Percentiles rank a stretch among this genome's conserved stretches.
Conservation (phyloP, 2,797 vertebrate genomes). For the Thamnophis elegans region DNA sequence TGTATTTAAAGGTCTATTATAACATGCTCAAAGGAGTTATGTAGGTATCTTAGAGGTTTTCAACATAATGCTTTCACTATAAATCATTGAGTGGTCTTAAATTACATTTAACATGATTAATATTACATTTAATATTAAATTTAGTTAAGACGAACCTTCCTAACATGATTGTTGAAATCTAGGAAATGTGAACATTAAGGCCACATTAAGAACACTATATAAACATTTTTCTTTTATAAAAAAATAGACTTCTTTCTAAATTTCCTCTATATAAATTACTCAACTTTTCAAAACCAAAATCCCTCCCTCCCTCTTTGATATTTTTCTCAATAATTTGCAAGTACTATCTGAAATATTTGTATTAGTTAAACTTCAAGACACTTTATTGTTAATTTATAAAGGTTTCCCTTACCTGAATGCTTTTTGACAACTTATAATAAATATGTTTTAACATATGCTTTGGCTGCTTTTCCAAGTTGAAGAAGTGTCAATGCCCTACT, state of each 20-base stretch:
- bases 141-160: background rate
- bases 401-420: conserved; percentile 58
- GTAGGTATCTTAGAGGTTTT: background rate
- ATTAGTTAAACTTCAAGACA: conserved; percentile 38
- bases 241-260: background rate
- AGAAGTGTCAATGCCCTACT: conserved; percentile 42
- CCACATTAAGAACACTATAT: background rate
- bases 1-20: background rate
- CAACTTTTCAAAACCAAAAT: conserved; percentile 43
- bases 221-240: background rate
- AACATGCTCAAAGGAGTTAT: background rate
- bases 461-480: conserved; percentile 57
- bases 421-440: conserved; percentile 62
- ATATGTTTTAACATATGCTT: conserved; percentile 62
- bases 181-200: background rate
- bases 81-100: background rate
- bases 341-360: conserved; percentile 43
- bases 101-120: background rate
- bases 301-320: conserved; percentile 18
- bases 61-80: background rate
- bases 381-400: conserved; percentile 55
- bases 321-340: conserved; percentile 58
- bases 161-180: background rate
- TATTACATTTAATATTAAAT: background rate
- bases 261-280: background rate